Percentiles rank a stretch among this genome's conserved stretches.
These are phyloP conservation scores for Clusia tigrina DNA, from an alignment of 2,888 invertebrate species.

Conservation along the genomic window DNA sequence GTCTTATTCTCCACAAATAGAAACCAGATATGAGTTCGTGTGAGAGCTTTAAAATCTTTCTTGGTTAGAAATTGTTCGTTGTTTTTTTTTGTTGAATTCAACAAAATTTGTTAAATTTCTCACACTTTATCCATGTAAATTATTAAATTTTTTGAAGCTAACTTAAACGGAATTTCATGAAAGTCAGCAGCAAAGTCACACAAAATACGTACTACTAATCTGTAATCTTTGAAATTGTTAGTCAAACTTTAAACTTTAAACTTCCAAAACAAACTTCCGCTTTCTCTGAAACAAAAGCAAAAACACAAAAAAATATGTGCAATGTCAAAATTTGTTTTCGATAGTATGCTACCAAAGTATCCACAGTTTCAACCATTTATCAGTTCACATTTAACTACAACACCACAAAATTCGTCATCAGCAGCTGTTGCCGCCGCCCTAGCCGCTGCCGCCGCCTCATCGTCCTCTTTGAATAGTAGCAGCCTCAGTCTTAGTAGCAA, in stretches of 20 bases:
- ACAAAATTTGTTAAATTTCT: constrained; percentile 27
- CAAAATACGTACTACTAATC: no score
- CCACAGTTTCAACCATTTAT: constrained; percentile 73
- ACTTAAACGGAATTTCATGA: constrained; percentile 5
- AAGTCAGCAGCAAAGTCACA: no score
- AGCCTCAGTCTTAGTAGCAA: constrained; percentile 60
- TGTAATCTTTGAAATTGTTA: no score
- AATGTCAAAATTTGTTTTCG: constrained; percentile 98
- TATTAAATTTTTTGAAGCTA: no score
- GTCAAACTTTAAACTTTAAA: no score
- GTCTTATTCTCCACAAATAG: no score
- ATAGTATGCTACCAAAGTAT: constrained; percentile 97
- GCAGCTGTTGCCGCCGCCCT: constrained; percentile 74
- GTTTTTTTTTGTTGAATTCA: no score
- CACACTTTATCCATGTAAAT: no score
- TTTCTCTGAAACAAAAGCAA: constrained; percentile 20
- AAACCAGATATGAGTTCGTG: no score
- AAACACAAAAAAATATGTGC: constrained; percentile 66
- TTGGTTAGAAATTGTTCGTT: no score
- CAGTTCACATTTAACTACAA: constrained; percentile 65
- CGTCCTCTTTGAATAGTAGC: constrained; percentile 49
- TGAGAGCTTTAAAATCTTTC: no score
- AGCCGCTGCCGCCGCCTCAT: constrained; percentile 59
- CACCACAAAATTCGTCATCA: constrained; percentile 70
- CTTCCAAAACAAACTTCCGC: constrained; percentile 17